phyloP scores from a whole-genome alignment of 2,888 invertebrate species.

The Arrhopalites spinosus region DNA sequence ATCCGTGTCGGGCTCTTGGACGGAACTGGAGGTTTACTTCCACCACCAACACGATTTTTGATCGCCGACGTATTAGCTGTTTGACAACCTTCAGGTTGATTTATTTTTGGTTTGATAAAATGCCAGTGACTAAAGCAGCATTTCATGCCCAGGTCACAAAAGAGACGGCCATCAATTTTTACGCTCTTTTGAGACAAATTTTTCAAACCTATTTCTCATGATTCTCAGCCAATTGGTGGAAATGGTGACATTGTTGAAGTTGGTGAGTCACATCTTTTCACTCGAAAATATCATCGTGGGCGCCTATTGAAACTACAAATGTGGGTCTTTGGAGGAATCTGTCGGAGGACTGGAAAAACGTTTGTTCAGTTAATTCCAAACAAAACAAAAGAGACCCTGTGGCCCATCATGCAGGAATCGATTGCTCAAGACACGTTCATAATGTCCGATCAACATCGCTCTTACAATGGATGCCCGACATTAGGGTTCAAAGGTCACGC shows the following conservation, averaged over 20 bases:
- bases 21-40: not conserved
- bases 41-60: slow-evolving; percentile 15
- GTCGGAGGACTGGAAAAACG: slow-evolving; percentile 1
- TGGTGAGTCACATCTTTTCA: slow-evolving; percentile 38
- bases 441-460: no score
- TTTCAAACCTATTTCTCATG: slow-evolving; percentile 4
- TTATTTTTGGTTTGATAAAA: not conserved
- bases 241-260: slow-evolving; percentile 38
- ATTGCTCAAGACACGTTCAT: slow-evolving; percentile 6
- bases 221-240: slow-evolving; percentile 26
- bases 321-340: slow-evolving; percentile 33
- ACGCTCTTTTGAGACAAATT: slow-evolving; percentile 14
- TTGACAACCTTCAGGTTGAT: not conserved
- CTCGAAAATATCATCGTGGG: slow-evolving; percentile 38
- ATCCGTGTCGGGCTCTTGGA: not conserved
- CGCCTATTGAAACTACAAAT: not conserved
- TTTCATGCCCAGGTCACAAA: slow-evolving; percentile 2
- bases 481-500: slow-evolving; percentile 30
- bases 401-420: slow-evolving; percentile 19
- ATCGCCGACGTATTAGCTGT: not conserved
- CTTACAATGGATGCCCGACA: slow-evolving; percentile 5
- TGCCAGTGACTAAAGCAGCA: slow-evolving; percentile 9
- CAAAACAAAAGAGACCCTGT: slow-evolving; percentile 9
- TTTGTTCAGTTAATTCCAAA: slow-evolving; percentile 8
- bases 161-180: slow-evolving; percentile 19